Evolutionary conservation across 2,888 invertebrate genomes (phyloP).

Genomic region (Scotopteryx bipunctaria): DNA sequence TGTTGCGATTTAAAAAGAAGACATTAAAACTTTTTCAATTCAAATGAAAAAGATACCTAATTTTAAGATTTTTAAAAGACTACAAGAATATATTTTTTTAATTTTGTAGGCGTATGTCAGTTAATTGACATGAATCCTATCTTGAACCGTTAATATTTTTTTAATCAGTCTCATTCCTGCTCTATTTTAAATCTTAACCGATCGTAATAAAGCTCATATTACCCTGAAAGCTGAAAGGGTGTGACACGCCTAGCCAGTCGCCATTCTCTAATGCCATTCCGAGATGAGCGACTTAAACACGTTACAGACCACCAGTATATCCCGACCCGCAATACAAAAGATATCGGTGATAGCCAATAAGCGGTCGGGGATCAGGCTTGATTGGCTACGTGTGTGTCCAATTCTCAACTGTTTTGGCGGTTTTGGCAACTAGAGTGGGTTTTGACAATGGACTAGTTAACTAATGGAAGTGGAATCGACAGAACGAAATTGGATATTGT

Average conservation of each 20-base stretch:
- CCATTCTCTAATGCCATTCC: constrained; percentile 78
- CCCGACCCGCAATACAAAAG: constrained; percentile 46
- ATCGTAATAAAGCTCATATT: constrained; percentile 46
- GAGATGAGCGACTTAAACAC: constrained; percentile 81
- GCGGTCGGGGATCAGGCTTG: constrained; percentile 46
- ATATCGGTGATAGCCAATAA: constrained; percentile 46
- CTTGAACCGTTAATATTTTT: too few relatives aligned
- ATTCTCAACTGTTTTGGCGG: constrained; percentile 74
- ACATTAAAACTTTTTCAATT: too few relatives aligned
- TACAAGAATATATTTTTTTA: too few relatives aligned
- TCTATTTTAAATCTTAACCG: neutral
- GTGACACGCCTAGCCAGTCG: constrained; percentile 9
- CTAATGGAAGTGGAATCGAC: constrained; percentile 73
- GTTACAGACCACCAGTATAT: constrained; percentile 65
- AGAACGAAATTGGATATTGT: constrained; percentile 65
- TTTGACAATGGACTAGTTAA: constrained; percentile 78
- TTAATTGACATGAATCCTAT: too few relatives aligned
- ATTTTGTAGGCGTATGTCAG: too few relatives aligned
- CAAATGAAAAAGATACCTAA: too few relatives aligned
- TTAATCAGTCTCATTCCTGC: neutral
- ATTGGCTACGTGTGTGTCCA: constrained; percentile 58
- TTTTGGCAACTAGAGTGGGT: constrained; percentile 70
- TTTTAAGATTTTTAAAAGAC: too few relatives aligned
- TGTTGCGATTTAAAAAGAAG: too few relatives aligned
- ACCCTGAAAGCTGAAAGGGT: constrained; percentile 4